phyloP scores from a whole-genome alignment of 37 sponge, comb jelly and placozoan genomes.

The Aplysina aerophoba region DNA sequence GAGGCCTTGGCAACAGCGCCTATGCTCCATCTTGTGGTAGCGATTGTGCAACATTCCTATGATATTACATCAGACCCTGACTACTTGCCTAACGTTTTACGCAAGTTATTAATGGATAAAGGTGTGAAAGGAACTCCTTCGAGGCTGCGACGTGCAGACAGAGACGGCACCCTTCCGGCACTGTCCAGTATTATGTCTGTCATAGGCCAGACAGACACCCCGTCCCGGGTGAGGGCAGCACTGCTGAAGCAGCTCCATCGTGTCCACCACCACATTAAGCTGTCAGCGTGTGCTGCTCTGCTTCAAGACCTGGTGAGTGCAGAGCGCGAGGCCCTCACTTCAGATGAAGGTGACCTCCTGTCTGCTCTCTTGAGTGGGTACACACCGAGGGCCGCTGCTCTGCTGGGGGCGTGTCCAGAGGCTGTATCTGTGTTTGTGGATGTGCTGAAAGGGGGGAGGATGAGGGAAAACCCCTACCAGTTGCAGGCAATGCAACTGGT shows the following conservation, averaged over 20 bases:
- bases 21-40: slow-evolving; percentile 45
- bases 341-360: not conserved
- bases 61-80: slow-evolving; percentile 50
- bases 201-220: not conserved
- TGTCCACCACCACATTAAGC: slow-evolving; percentile 2
- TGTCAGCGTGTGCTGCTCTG: not conserved
- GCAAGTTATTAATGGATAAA: not conserved
- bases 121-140: not conserved
- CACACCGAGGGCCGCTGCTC: not conserved
- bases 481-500: not conserved
- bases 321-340: not conserved
- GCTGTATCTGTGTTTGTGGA: too few species aligned
- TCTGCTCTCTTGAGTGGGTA: not conserved
- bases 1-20: not conserved
- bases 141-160: not conserved
- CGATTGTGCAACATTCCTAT: slow-evolving; percentile 30
- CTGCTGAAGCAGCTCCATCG: not conserved
- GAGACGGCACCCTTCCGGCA: not conserved
- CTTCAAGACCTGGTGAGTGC: not conserved
- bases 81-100: slow-evolving; percentile 35
- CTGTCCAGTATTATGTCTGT: not conserved
- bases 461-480: too few species aligned
- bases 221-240: not conserved
- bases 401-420: not conserved
- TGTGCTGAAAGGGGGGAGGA: too few species aligned